Percentiles rank a stretch among this genome's conserved stretches.
These are phyloP conservation scores for Chelonus formosanus DNA, from an alignment of 2,888 invertebrate species.

Conservation along the genomic window DNA sequence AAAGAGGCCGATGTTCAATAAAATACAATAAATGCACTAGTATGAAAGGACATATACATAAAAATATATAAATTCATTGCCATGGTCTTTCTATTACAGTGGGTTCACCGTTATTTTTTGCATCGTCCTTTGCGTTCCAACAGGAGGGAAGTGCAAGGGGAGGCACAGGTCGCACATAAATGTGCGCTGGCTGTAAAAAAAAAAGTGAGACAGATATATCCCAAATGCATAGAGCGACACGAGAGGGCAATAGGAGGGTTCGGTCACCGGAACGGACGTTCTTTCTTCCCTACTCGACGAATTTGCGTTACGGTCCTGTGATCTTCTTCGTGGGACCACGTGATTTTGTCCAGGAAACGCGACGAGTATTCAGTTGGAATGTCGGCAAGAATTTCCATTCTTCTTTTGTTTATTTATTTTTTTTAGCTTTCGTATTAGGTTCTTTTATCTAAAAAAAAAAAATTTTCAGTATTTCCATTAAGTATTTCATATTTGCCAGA, in stretches of 20 bases:
- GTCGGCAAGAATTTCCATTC: slow-evolving; percentile 32
- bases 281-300: slow-evolving; percentile 45
- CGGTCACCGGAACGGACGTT: slow-evolving; percentile 48
- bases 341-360: slow-evolving; percentile 39
- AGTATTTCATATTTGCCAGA: neutral
- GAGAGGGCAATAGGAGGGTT: slow-evolving; percentile 31
- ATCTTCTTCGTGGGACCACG: slow-evolving; percentile 41
- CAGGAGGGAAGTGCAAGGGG: slow-evolving; percentile 23
- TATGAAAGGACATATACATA: neutral
- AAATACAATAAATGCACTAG: too few relatives aligned
- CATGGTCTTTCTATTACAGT: slow-evolving; percentile 19
- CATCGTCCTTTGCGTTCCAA: slow-evolving; percentile 42
- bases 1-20: too few relatives aligned
- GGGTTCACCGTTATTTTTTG: slow-evolving; percentile 39
- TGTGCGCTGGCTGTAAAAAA: slow-evolving; percentile 29
- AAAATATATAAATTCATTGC: slow-evolving; percentile 10
- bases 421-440: slow-evolving; percentile 2
- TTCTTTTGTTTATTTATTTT: slow-evolving; percentile 16
- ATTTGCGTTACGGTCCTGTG: slow-evolving; percentile 47
- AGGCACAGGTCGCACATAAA: slow-evolving; percentile 38
- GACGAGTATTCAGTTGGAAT: slow-evolving; percentile 36
- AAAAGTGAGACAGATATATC: slow-evolving; percentile 44
- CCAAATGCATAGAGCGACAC: slow-evolving; percentile 25
- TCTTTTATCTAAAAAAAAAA: neutral
- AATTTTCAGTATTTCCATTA: slow-evolving; percentile 8